A percentile compares a stretch with the other conserved stretches of the same genome.
phyloP scores from a whole-genome alignment of 2,113 vertebrate genomes.

The Eptatretus burgeri region DNA sequence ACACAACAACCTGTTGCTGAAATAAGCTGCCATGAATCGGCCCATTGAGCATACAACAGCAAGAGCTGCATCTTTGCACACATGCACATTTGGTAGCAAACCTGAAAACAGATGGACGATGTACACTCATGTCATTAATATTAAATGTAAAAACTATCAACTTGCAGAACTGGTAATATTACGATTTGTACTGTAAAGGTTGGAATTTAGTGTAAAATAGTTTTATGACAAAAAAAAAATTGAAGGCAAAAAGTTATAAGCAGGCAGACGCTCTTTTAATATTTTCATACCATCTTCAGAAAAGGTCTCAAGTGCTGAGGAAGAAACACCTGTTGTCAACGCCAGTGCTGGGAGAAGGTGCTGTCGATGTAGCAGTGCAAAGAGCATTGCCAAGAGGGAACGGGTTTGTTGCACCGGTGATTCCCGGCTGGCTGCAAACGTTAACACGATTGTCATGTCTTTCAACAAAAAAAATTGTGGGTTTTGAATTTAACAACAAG shows the following conservation, averaged over 20 bases:
- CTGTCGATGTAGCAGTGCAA: constrained; percentile 42
- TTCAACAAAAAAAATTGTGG: constrained; percentile 8
- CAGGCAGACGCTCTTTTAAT: no score
- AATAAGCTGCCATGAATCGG: constrained; percentile 77
- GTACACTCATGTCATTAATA: constrained; percentile 13
- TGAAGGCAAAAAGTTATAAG: no score
- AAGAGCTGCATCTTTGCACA: constrained; percentile 14
- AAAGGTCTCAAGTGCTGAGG: no score
- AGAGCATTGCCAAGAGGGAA: constrained; percentile 51
- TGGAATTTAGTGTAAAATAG: no score
- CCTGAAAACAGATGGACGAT: neutral
- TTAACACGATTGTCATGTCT: no score
- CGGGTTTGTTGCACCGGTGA: constrained; percentile 31
- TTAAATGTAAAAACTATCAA: constrained; percentile 8
- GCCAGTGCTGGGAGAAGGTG: constrained; percentile 38
- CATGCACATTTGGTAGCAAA: neutral
- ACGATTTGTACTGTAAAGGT: neutral
- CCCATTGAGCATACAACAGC: constrained; percentile 43
- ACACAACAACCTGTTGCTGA: constrained; percentile 38
- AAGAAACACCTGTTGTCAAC: no score
- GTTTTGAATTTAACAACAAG: constrained; percentile 6
- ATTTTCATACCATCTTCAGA: no score
- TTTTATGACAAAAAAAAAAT: no score
- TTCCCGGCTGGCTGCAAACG: constrained; percentile 22
- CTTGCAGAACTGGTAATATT: neutral